Percentiles rank a stretch among this genome's conserved stretches.
Evolutionary conservation across 2,797 vertebrate genomes (phyloP).

Genomic region (Cyclopterus lumpus): DNA sequence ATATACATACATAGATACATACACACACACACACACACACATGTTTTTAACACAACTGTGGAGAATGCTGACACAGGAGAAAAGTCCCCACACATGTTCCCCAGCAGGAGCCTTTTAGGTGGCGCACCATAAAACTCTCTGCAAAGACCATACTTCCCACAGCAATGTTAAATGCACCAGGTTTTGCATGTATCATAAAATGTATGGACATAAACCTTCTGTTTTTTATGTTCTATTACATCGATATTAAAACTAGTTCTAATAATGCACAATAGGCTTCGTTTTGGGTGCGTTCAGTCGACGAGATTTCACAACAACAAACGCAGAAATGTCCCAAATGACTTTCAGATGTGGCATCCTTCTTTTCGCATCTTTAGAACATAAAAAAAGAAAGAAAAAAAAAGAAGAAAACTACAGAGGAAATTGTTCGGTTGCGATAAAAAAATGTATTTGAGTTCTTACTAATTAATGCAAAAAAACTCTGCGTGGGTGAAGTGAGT

Average conservation of each 20-base stretch:
- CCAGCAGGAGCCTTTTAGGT: neutral
- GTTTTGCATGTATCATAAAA: neutral
- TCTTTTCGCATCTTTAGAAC: conserved; percentile 7
- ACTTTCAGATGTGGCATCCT: conserved; percentile 14
- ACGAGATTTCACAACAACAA: conserved; percentile 24
- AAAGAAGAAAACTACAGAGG: too few species aligned
- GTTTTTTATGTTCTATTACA: too few species aligned
- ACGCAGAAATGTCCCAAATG: neutral
- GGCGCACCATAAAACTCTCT: conserved; percentile 11
- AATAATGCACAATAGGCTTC: neutral
- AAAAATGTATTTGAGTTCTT: too few species aligned
- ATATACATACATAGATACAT: neutral
- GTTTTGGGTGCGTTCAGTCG: neutral
- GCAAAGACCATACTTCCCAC: neutral
- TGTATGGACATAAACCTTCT: neutral
- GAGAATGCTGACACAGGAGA: conserved; percentile 31
- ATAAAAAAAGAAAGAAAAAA: too few species aligned
- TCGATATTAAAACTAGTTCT: too few species aligned
- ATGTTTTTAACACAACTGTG: conserved; percentile 17
- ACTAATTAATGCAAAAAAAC: neutral
- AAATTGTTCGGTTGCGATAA: too few species aligned
- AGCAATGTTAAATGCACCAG: neutral
- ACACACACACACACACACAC: neutral
- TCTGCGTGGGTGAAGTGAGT: neutral
- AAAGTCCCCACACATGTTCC: conserved; percentile 8